phyloP scores from a whole-genome alignment of 1,140 invertebrate species.

The Batillaria attramentaria region DNA sequence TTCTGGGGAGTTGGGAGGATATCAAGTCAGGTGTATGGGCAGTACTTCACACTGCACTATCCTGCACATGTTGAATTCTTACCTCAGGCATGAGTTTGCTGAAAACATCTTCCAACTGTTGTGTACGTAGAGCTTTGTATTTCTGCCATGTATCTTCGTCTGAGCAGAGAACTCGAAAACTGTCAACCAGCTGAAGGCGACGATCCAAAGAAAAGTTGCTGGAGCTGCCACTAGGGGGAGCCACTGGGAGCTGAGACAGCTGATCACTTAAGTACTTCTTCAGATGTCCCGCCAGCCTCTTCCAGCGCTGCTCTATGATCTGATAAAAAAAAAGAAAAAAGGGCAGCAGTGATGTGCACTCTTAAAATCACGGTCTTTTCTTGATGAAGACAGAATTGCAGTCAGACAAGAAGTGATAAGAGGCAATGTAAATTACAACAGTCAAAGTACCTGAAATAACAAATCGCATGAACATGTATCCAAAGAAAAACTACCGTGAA shows the following conservation, averaged over 20 bases:
- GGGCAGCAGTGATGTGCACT: no score
- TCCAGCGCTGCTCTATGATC: slow-evolving; percentile 49
- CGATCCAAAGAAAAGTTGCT: slow-evolving; percentile 32
- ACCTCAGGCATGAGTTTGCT: slow-evolving; percentile 56
- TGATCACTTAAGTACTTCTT: slow-evolving; percentile 55
- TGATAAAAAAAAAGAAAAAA: slow-evolving; percentile 11
- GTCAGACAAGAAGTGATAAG: background rate
- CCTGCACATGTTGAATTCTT: no score
- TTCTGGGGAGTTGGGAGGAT: no score
- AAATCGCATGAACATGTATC: no score
- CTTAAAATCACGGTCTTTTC: background rate
- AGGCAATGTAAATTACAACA: no score
- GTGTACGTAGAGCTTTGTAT: slow-evolving; percentile 52
- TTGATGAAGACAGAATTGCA: background rate
- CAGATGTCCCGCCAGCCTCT: slow-evolving; percentile 37
- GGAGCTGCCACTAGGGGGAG: slow-evolving; percentile 9
- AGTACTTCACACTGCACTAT: background rate
- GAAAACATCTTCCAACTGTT: slow-evolving; percentile 62
- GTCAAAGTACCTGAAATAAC: no score
- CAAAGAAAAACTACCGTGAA: no score
- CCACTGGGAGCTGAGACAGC: slow-evolving; percentile 54
- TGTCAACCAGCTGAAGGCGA: slow-evolving; percentile 59
- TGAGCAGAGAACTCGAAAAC: slow-evolving; percentile 56
- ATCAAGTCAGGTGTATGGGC: background rate
- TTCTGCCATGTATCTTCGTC: slow-evolving; percentile 57